Base-by-base conservation (phyloP, 1,140 invertebrate species). In the Lucilia cuprina region DNA sequence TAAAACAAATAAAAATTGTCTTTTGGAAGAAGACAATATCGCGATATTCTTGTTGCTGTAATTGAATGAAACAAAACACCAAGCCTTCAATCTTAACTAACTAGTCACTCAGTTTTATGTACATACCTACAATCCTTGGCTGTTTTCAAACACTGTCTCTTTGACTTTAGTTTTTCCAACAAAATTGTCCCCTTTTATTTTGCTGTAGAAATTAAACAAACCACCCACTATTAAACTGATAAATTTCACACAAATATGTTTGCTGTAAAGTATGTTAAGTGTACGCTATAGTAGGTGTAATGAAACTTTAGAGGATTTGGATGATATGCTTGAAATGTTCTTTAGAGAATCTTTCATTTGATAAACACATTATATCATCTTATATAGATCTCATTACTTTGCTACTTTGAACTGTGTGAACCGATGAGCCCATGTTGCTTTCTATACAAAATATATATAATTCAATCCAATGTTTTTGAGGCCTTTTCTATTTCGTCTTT, bases 181-280 rank as follows among this genome's bases (percentile, higher is more conserved):
- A 65, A n/a, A 65, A 65, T n/a, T n/a, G 19, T 25, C 65, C 65
- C 65, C 65, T 21, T 70, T 55, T 70, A 21, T 70, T 41, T 41
- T 8, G 10, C 5, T 60, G 55, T 60, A 14, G 14, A 70, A 70
- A 70, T 70, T 70, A 21, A 70, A 25, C n/a, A 70, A 80, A 80
- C 77, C 77, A 80, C 77, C 77, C 77, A 80, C 77, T 49, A 49
- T 80, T 80, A 50, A 50, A 25, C 41, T 49, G 77, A 80, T 80
- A 80, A 80, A 80, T 80, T 80, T 80, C 77, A 80, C 77, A 80
- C 77, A 80, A 77, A n/a, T 80, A 41, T 50, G 77, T 80, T 78
- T 21, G 19, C 2, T 17, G 47, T 10, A 47, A 77, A 49, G 12
- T 80, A 7, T 8, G 19, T 80, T 80, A 19, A 5, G 0, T 8